Base-by-base conservation (phyloP, 1,140 invertebrate genomes). In the Cotesia vestalis region DNA sequence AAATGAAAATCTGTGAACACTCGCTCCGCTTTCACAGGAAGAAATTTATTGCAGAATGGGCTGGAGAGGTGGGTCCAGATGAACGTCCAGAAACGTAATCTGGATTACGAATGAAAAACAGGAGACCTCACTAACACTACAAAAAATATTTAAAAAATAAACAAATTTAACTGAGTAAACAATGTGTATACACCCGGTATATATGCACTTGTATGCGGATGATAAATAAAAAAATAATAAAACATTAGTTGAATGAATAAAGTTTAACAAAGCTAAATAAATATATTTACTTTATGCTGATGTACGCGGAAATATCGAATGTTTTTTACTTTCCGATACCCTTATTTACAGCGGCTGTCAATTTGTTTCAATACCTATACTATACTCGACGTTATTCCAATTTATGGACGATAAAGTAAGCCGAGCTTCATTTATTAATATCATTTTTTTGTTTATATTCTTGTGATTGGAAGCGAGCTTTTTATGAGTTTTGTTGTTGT, bases 81-180 rank as follows among this genome's bases (percentile, higher is more conserved):
- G 64, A 61, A 67, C 64, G 57, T 67, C 71, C 51, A 72, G 71
- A 72, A 72, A 72, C 46, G 71, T 72, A 72, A 72, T 72, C 71
- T 72, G 64, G 71, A 72, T 72, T 67, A 72, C 59, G 57, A 20
- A 71, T 64, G 69, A 71, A 71, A 71, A 66, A 71, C 52, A 12
- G 36, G 66, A 35, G 1, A 11, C 55, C 55, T 60, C 12, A 34
- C 20, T 17, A 36, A 62, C 20, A 57, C 52, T 12, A 34, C 6
- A 14, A 67, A 67, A 55, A 27, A 64, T 64, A 38, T 53, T 64
- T 46, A 57, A 71, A 35, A 53, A 34, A 40, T 20, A 51, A 11
- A 34, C n/a, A 57, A 17, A 71, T 62, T 14, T 6, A 36, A 3
- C 20, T 11, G 14, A 59, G 14, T 55, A 69, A 68, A 20, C 55